Evolutionary conservation across 1,140 invertebrate species (phyloP), one percentile per base, ranked within the genome.

Genomic region (Saccostrea cuccullata): DNA sequence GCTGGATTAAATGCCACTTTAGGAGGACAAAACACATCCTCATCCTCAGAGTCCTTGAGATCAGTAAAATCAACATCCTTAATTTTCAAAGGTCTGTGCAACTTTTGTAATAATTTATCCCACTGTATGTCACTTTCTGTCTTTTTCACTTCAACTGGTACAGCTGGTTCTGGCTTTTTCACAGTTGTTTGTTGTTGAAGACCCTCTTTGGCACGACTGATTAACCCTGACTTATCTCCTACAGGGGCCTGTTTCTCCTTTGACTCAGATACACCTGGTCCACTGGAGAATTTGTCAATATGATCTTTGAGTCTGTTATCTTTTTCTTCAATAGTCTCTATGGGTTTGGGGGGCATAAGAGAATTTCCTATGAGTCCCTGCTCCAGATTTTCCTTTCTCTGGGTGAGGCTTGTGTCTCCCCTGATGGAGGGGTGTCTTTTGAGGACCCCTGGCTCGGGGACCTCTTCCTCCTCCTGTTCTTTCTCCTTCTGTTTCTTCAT

Each of bases 11-110:
- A 77, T 23, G 84, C 55, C 40, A 84, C 83, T 13, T 55, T 82
- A n/a, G 90, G 88, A 30, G 93, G 90, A 23, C 91, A 92, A 77
- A 95, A 92, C 82, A 94, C 91, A 90, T 96, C 94, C 55, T 92
- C 92, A 86, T 96, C 96, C 67, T 95, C 95, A 36, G 97, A 96
- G 87, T 96, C 96, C 55, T 93, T 94, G 55, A 99, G 96, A 95
- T 99, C 98, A 1, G 98, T 98, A 93, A 99, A 99, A 94, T 99
- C 98, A 86, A 99, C 95, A 94, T 99, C 98, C 94, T 98, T 99
- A 15, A 99, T 96, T 91, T 97, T 97, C 77, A 99, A 95, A 0
- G 98, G 97, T 90, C 98, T 95, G 87, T 97, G 97, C 86, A 98
- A 95, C 89, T 97, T 97, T 55, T 97, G 97, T 36, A 98, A 96